A percentile compares a stretch with the other conserved stretches of the same genome.
Evolutionary conservation across 2,888 invertebrate species (phyloP).

Genomic region (Hydraecia micacea): DNA sequence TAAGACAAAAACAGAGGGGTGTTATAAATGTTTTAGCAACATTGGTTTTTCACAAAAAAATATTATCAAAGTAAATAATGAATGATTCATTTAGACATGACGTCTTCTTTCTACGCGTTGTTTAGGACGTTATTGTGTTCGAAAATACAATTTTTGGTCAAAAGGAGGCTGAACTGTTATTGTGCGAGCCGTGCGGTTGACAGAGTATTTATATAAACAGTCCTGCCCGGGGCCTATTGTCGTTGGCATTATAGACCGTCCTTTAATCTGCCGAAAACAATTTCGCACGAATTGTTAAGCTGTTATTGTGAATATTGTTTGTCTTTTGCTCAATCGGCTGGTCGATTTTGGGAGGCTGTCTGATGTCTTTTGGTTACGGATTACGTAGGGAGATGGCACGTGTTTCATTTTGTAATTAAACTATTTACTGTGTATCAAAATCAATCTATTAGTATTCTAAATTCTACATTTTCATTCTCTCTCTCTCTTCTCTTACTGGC

Average conservation of each 20-base stretch:
- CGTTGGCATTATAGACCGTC: constrained; percentile 77
- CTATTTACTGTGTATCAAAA: background rate
- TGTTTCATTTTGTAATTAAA: constrained; percentile 16
- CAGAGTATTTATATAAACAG: constrained; percentile 84
- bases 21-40: constrained; percentile 16
- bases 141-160: constrained; percentile 84
- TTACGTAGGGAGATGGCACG: constrained; percentile 24
- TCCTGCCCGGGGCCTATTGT: constrained; percentile 77
- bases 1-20: too few relatives aligned
- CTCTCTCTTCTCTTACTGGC: background rate
- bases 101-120: constrained; percentile 73
- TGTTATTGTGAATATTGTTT: constrained; percentile 66
- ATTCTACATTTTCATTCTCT: background rate
- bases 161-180: constrained; percentile 77
- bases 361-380: constrained; percentile 36
- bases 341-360: constrained; percentile 40
- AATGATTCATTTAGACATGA: constrained; percentile 69
- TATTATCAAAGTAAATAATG: constrained; percentile 66
- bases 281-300: constrained; percentile 67
- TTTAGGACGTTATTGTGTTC: constrained; percentile 76
- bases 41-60: constrained; percentile 44
- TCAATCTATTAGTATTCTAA: background rate
- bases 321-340: constrained; percentile 59
- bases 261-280: constrained; percentile 82
- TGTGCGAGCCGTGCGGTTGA: constrained; percentile 83